Evolutionary conservation across 2,797 vertebrate species (phyloP).

Genomic region (Mycteria americana): DNA sequence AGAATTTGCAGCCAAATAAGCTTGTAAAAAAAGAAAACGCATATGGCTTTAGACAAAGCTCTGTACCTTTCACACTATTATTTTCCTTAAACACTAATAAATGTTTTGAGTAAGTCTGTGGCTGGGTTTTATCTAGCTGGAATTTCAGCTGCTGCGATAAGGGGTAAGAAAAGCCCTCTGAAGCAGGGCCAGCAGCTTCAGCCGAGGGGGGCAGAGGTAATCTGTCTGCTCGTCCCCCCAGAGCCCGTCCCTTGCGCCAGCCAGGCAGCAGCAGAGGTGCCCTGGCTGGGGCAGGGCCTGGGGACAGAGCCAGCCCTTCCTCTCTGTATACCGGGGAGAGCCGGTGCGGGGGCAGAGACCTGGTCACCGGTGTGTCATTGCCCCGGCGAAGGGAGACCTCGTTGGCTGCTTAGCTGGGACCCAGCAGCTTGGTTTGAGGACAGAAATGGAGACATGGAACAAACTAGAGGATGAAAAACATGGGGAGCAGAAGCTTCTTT

Average conservation of each 20-base stretch:
- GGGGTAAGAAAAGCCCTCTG: not conserved
- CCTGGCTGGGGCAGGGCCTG: not conserved
- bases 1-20: conserved; percentile 45
- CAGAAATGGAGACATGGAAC: not conserved
- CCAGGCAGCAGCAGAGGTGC: not conserved
- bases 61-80: conserved; percentile 61
- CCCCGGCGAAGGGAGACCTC: not conserved
- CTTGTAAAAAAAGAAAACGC: conserved; percentile 36
- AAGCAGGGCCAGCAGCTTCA: conserved; percentile 14
- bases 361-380: fast-evolving
- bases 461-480: not conserved
- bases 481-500: fast-evolving
- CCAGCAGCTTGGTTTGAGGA: not conserved
- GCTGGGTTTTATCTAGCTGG: conserved; percentile 34
- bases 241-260: not conserved
- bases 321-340: not conserved
- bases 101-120: conserved; percentile 60
- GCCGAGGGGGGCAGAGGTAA: not conserved
- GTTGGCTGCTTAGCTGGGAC: not conserved
- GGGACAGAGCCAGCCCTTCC: not conserved
- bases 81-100: conserved; percentile 69
- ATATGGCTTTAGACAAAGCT: conserved; percentile 50
- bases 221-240: not conserved
- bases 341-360: not conserved
- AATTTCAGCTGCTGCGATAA: not conserved